Evolutionary conservation across 2,888 invertebrate species (phyloP).

Genomic region (Arrhopalites spinosus): DNA sequence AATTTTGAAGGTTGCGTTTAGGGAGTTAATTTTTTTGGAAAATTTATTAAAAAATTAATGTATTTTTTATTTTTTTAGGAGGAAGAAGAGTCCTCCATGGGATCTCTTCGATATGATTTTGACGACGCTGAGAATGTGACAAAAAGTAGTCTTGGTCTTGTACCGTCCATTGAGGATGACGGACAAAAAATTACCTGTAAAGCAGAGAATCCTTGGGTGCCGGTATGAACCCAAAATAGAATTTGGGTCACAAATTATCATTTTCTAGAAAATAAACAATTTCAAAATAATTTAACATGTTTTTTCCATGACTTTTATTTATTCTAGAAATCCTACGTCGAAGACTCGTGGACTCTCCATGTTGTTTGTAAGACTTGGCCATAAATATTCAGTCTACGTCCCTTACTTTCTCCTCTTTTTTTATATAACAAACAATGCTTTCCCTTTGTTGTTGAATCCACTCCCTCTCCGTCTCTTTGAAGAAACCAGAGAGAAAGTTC

Average conservation of each 20-base stretch:
- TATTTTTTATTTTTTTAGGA: slow-evolving; percentile 32
- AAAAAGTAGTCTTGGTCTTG: slow-evolving; percentile 83
- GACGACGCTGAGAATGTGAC: slow-evolving; percentile 72
- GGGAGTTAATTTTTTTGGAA: background rate
- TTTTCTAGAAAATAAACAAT: no score
- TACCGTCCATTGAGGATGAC: slow-evolving; percentile 86
- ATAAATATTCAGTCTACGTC: slow-evolving; percentile 35
- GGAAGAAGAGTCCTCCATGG: slow-evolving; percentile 44
- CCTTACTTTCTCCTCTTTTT: slow-evolving; percentile 9
- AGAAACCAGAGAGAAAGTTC: background rate
- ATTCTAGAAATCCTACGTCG: slow-evolving; percentile 64
- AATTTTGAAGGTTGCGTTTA: background rate
- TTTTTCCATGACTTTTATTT: no score
- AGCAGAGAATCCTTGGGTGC: slow-evolving; percentile 89
- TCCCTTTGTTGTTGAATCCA: no score
- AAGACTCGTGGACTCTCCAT: slow-evolving; percentile 84
- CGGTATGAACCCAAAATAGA: slow-evolving; percentile 66
- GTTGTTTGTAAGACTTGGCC: slow-evolving; percentile 78
- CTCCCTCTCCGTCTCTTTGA: background rate
- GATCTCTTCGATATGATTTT: slow-evolving; percentile 23
- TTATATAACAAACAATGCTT: background rate
- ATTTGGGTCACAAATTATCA: no score
- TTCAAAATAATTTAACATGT: no score
- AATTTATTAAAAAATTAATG: background rate
- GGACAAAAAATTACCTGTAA: slow-evolving; percentile 86